Percentiles rank a stretch among this genome's conserved stretches.
These are phyloP conservation scores for Corythornis madagascariensis DNA, from an alignment of 2,113 vertebrate genomes.

Conservation along the genomic window DNA sequence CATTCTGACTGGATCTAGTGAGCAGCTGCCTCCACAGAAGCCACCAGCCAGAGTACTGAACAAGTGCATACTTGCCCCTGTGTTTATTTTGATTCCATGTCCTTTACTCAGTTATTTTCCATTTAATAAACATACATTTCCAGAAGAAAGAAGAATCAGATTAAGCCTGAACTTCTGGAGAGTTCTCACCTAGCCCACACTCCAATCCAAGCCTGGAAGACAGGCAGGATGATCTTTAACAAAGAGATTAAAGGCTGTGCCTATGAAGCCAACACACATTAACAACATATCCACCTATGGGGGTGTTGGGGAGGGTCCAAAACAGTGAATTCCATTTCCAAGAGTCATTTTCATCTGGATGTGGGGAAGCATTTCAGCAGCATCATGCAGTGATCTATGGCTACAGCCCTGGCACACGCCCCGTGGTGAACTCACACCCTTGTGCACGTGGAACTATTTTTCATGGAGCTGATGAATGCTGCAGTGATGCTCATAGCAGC, in stretches of 20 bases:
- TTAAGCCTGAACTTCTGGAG: neutral
- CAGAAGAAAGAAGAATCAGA: neutral
- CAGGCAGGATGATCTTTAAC: neutral
- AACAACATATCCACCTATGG: neutral
- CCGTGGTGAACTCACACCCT: neutral
- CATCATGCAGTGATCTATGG: neutral
- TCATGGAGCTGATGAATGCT: conserved; percentile 11
- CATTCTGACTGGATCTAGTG: neutral
- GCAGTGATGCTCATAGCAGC: neutral
- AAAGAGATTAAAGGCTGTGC: neutral
- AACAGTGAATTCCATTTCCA: neutral
- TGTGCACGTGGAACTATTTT: neutral
- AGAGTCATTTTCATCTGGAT: neutral
- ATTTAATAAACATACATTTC: neutral
- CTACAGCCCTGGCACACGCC: neutral
- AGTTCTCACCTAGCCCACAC: neutral
- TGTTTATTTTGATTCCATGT: neutral
- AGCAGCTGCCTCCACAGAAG: neutral
- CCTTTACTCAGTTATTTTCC: neutral
- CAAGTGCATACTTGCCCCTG: accelerated
- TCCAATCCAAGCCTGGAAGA: neutral
- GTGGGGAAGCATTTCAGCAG: neutral
- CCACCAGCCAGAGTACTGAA: neutral
- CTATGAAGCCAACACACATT: neutral
- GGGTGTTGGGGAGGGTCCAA: neutral